Evolutionary conservation across 2,888 invertebrate genomes (phyloP).

Genomic region (Pammene aurita): DNA sequence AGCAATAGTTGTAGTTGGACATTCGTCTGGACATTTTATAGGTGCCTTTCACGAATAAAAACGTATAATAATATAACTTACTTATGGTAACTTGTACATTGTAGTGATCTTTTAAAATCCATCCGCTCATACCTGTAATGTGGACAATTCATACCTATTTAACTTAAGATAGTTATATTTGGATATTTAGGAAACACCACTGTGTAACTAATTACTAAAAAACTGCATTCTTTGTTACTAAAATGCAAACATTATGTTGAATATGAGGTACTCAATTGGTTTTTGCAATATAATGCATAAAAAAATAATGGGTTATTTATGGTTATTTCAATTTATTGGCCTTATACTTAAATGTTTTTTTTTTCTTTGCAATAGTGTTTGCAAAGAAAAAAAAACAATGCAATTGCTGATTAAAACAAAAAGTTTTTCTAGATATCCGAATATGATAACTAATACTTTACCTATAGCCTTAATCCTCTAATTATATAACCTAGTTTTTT

Average conservation of each 20-base stretch:
- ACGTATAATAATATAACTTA: slow-evolving; percentile 62
- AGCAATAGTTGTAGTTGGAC: slow-evolving; percentile 66
- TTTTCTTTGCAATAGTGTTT: too few relatives aligned
- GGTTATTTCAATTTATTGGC: too few relatives aligned
- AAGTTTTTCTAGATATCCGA: slow-evolving; percentile 4
- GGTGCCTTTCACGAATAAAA: slow-evolving; percentile 78
- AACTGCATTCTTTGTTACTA: not conserved
- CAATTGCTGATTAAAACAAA: not conserved
- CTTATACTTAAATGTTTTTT: too few relatives aligned
- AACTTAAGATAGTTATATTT: slow-evolving; percentile 45
- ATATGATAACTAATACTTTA: slow-evolving; percentile 28
- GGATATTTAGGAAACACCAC: slow-evolving; percentile 15
- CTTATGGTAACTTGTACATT: slow-evolving; percentile 69
- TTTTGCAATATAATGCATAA: too few relatives aligned
- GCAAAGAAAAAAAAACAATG: not conserved
- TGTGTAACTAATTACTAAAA: not conserved
- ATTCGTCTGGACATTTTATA: slow-evolving; percentile 75
- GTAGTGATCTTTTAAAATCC: slow-evolving; percentile 76
- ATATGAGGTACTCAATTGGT: too few relatives aligned
- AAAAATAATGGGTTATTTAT: too few relatives aligned
- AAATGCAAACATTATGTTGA: too few relatives aligned
- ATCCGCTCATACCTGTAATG: slow-evolving; percentile 70
- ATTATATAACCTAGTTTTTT: slow-evolving; percentile 38
- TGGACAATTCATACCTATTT: slow-evolving; percentile 54
- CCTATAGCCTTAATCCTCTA: slow-evolving; percentile 38